Evolutionary conservation across 2,888 invertebrate species (phyloP), one percentile per base, ranked within the genome.

Genomic region (Acrobasis repandana): DNA sequence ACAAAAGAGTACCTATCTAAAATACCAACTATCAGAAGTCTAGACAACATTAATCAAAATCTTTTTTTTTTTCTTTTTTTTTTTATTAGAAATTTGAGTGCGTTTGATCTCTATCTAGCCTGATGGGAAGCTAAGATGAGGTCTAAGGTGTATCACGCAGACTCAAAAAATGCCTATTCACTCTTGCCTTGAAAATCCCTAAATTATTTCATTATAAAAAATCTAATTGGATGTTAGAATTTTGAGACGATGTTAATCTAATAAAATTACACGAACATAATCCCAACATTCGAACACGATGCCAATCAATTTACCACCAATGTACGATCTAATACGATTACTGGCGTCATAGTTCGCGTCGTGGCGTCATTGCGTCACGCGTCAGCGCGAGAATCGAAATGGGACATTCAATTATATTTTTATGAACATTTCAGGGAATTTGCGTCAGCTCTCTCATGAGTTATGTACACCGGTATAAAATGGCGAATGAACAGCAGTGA

Each of bases 351-450:
- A 58, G 50, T 43, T 28, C 14, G 20, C 10, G 50, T 43, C 51
- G 43, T 28, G 9, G 52, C 48, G 28, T 46, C 49, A 36, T 28
- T 5, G 52, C 48, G 28, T 46, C 49, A 36, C 57, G 62, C 61
- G 59, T 34, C 34, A 66, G 67, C 71, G 72, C 71, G 68, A 8
- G 51, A 9, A 66, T 69, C 68, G 65, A 66, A 63, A 61, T 63
- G 69, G 67, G 64, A 68, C 73, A 73, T 77, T 76, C 75, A 80
- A 79, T 80, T 81, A 80, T 75, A 75, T 77, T 79, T 69, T 75
- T 79, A 78, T 73, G 74, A 76, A 73, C 65, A 72, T 77, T 73
- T 73, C 69, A 67, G 67, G 71, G 72, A 67, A 74, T 79, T 75
- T 71, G 70, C 70, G 67, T 63, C 65, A 68, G 66, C 74, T 73